These are phyloP conservation scores for Lasioglossum marginatum DNA, from an alignment of 2,888 invertebrate species.

Conservation along the genomic window DNA sequence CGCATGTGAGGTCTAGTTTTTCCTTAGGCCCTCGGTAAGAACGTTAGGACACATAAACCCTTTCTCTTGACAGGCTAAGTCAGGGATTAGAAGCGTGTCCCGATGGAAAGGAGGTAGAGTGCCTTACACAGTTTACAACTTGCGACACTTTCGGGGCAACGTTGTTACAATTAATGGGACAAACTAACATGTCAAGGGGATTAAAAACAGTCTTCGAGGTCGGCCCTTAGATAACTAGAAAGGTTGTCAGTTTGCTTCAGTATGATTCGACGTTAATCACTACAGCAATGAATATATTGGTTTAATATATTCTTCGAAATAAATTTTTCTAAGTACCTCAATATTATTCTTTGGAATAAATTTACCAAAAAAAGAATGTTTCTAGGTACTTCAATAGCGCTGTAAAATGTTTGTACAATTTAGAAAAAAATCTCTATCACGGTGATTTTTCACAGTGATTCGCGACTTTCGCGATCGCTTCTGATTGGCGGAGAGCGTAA, in stretches of 20 bases:
- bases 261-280: neutral
- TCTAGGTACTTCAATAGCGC: neutral
- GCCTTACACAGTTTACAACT: slow-evolving; percentile 18
- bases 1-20: neutral
- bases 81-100: slow-evolving; percentile 69
- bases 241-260: neutral
- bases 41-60: slow-evolving; percentile 21
- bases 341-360: neutral
- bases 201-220: neutral
- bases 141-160: neutral
- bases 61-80: slow-evolving; percentile 25
- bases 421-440: neutral
- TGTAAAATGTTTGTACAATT: neutral
- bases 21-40: neutral
- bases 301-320: neutral
- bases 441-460: too few relatives aligned
- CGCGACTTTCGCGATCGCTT: too few relatives aligned
- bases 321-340: neutral
- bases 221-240: neutral
- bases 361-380: neutral
- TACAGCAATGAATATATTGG: neutral
- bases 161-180: neutral
- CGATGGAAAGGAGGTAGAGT: slow-evolving; percentile 35
- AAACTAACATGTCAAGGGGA: neutral
- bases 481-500: too few relatives aligned